Evolutionary conservation across 2,888 invertebrate species (phyloP).

Genomic region (Operophtera brumata): DNA sequence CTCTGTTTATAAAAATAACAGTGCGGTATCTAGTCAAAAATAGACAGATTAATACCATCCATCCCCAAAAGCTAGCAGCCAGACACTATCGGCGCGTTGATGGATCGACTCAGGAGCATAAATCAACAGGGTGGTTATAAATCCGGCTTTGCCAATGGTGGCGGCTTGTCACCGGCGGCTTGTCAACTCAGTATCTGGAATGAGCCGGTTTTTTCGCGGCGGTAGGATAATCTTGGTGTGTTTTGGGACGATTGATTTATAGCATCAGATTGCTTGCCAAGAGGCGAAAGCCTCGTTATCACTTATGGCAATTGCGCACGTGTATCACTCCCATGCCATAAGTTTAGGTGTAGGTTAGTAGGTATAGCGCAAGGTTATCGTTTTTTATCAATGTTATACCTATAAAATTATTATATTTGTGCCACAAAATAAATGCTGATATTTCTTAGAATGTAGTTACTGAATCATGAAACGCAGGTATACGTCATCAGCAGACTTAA

Average conservation of each 20-base stretch:
- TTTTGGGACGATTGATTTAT: background rate
- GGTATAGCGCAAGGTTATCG: no score
- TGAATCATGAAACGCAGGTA: no score
- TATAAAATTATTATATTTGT: no score
- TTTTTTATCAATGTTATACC: no score
- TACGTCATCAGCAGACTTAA: no score
- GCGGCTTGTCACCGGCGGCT: conserved; percentile 35
- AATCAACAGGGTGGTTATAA: conserved; percentile 51
- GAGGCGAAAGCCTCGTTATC: background rate
- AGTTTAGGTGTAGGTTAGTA: no score
- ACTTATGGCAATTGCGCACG: no score
- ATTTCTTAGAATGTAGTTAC: no score
- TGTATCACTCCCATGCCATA: no score
- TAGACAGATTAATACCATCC: conserved; percentile 18
- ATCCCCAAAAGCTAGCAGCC: conserved; percentile 19
- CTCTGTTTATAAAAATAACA: background rate
- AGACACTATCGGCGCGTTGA: conserved; percentile 47
- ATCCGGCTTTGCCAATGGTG: conserved; percentile 40
- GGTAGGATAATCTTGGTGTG: background rate
- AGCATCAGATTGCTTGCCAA: background rate
- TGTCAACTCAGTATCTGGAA: background rate
- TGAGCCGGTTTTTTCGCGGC: background rate
- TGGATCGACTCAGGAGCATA: conserved; percentile 51
- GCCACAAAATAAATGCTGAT: no score
- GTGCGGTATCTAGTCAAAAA: conserved; percentile 10